phyloP scores from a whole-genome alignment of 37 sponge, comb jelly and placozoan genomes.

The Lycopodina hypogea region DNA sequence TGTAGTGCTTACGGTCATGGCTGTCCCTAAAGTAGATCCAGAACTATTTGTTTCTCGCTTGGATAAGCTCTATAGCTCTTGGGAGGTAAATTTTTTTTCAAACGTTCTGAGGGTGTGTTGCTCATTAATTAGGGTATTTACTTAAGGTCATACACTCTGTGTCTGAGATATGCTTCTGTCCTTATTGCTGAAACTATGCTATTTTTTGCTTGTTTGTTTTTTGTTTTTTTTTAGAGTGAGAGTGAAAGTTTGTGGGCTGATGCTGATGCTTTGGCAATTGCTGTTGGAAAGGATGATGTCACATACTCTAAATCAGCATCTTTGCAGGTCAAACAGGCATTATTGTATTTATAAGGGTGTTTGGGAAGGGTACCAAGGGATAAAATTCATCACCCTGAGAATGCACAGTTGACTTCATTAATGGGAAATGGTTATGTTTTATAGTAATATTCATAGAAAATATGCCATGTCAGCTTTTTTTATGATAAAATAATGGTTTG shows the following conservation, averaged over 20 bases:
- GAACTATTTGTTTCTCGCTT: constrained; percentile 62
- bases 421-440: too few species aligned
- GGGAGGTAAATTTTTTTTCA: constrained; percentile 62
- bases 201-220: too few species aligned
- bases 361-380: not conserved
- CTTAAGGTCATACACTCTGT: too few species aligned
- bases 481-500: too few species aligned
- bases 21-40: constrained; percentile 36
- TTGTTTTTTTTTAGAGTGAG: constrained; percentile 22
- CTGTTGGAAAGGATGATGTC: constrained; percentile 85
- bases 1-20: too few species aligned
- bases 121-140: constrained; percentile 36
- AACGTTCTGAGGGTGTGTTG: not conserved
- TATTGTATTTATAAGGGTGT: not conserved
- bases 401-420: too few species aligned
- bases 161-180: too few species aligned
- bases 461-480: too few species aligned
- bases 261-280: constrained; percentile 68
- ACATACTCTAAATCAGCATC: constrained; percentile 88
- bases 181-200: too few species aligned
- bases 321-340: constrained; percentile 72
- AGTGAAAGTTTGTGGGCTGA: constrained; percentile 59
- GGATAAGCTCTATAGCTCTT: constrained; percentile 67
- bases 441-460: too few species aligned
- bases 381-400: too few species aligned